Evolutionary conservation across 2,888 invertebrate genomes (phyloP).

Genomic region (Rhingia rostrata): DNA sequence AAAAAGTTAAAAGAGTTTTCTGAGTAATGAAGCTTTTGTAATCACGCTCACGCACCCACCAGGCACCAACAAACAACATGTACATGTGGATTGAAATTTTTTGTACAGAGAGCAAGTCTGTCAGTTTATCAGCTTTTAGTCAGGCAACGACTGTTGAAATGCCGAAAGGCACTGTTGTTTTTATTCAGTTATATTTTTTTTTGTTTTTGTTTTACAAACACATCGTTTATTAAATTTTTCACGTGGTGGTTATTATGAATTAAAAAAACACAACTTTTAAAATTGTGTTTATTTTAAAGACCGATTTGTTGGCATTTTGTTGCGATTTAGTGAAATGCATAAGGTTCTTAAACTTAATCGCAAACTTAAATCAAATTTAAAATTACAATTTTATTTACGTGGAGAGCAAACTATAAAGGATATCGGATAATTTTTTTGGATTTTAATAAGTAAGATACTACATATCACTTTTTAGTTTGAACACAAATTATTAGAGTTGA

Average conservation of each 20-base stretch:
- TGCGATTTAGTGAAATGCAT: conserved; percentile 9
- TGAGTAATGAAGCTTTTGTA: no score
- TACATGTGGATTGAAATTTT: background rate
- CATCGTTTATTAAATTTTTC: background rate
- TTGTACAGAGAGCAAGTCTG: conserved; percentile 7
- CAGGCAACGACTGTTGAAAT: conserved; percentile 4
- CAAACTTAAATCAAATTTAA: conserved; percentile 22
- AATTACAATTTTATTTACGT: conserved; percentile 18
- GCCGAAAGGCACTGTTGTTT: conserved; percentile 30
- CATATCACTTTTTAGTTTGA: background rate
- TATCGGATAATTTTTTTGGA: background rate
- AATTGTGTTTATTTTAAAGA: conserved; percentile 4
- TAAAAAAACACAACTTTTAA: background rate
- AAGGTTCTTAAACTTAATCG: conserved; percentile 16
- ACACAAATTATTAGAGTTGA: background rate
- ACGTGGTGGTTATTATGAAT: conserved; percentile 7
- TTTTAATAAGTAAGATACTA: background rate
- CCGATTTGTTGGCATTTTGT: background rate
- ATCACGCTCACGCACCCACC: no score
- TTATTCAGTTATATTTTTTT: conserved; percentile 12
- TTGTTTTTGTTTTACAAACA: background rate
- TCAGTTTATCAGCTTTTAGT: background rate
- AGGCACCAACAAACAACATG: no score
- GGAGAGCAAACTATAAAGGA: background rate
- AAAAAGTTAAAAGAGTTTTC: no score